Evolutionary conservation across 2,113 vertebrate species (phyloP).

Genomic region (Nicator chloris): DNA sequence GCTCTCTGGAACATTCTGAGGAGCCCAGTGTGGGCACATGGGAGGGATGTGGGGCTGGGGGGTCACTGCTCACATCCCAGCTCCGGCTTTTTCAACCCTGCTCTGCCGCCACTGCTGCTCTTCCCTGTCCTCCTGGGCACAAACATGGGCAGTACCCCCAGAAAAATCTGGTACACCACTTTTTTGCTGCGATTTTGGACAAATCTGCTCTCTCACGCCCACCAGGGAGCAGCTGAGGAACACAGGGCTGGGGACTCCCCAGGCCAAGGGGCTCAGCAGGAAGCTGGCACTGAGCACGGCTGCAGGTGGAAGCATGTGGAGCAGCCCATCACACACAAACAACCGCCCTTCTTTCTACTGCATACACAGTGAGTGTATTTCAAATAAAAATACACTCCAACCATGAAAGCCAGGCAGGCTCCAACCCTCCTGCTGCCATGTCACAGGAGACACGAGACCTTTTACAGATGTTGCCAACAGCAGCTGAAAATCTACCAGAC

Average conservation of each 20-base stretch:
- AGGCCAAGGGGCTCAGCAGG: background rate
- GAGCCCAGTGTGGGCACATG: accelerated
- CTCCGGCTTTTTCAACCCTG: accelerated
- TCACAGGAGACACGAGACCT: background rate
- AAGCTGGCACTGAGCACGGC: background rate
- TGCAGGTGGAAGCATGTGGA: background rate
- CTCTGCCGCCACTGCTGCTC: background rate
- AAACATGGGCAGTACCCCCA: background rate
- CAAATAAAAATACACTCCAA: background rate
- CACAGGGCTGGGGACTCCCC: background rate
- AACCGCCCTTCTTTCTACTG: background rate
- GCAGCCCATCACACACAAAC: background rate
- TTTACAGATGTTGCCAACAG: background rate
- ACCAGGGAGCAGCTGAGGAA: background rate
- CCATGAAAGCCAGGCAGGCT: background rate
- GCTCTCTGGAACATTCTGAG: background rate
- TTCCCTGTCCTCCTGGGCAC: background rate
- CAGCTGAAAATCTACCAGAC: background rate
- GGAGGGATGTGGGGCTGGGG: background rate
- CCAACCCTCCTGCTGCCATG: background rate
- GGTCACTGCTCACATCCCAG: background rate
- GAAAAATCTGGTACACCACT: accelerated
- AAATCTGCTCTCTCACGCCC: accelerated
- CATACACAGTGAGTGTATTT: background rate
- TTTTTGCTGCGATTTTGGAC: background rate